Evolutionary conservation across 2,797 vertebrate genomes (phyloP).

Genomic region (Rhyacichthys aspro): DNA sequence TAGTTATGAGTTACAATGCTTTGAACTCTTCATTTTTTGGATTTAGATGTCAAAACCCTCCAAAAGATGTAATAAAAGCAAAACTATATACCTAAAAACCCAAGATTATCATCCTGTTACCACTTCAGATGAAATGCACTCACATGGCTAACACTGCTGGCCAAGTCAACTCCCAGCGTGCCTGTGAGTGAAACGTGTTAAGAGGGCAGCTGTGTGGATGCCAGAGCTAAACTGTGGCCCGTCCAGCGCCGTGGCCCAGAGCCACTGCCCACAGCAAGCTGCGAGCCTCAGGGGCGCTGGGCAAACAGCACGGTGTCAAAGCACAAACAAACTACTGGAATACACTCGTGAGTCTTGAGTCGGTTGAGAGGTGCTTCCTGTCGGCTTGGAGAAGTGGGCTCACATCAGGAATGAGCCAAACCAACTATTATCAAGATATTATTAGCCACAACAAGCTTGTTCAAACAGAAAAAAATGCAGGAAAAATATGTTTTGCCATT

Average conservation of each 20-base stretch:
- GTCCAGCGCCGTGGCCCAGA: conserved; percentile 57
- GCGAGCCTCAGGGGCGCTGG: conserved; percentile 66
- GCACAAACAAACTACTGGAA: conserved; percentile 68
- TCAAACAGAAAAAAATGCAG: conserved; percentile 27
- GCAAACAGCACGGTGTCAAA: conserved; percentile 67
- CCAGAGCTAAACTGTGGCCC: conserved; percentile 47
- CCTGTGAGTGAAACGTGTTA: conserved; percentile 50
- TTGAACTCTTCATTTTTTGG: not conserved
- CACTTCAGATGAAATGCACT: conserved; percentile 15
- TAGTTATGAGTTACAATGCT: not conserved
- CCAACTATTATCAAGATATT: conserved; percentile 23
- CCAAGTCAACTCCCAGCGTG: conserved; percentile 49
- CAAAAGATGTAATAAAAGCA: not conserved
- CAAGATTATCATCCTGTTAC: conserved; percentile 18
- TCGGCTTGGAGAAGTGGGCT: conserved; percentile 46
- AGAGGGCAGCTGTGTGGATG: conserved; percentile 60
- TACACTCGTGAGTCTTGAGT: conserved; percentile 50
- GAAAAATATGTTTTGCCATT: too few relatives aligned
- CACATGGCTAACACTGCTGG: conserved; percentile 37
- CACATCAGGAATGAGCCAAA: not conserved
- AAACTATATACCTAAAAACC: conserved; percentile 2
- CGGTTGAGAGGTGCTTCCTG: conserved; percentile 43
- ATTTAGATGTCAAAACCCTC: not conserved
- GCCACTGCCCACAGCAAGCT: conserved; percentile 61
- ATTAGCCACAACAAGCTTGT: conserved; percentile 26